These are phyloP conservation scores for Sphaeramia orbicularis DNA, from an alignment of 2,797 vertebrate genomes.

Conservation along the genomic window DNA sequence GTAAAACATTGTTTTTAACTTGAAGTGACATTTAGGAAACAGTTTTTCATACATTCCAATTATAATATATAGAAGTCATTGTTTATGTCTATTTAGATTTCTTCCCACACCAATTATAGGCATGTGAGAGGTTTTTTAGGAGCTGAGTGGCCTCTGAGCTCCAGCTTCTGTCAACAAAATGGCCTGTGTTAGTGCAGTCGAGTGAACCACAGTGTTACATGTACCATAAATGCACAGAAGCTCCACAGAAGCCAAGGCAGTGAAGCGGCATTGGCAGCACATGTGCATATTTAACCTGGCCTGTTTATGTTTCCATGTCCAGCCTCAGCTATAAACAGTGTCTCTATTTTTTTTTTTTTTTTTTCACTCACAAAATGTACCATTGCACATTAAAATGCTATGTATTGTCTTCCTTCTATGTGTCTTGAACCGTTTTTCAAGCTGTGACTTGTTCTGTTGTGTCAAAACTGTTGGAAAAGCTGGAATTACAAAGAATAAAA, in stretches of 20 bases:
- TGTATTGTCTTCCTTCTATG: not conserved
- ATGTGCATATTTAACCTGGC: not conserved
- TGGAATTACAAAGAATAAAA: not conserved
- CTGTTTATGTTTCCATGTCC: not conserved
- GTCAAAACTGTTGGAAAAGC: too few species aligned
- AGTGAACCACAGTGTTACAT: not conserved
- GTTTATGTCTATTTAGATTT: slow-evolving; percentile 1
- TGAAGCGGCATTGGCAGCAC: not conserved
- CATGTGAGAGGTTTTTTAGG: not conserved
- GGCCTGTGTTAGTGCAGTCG: slow-evolving; percentile 11
- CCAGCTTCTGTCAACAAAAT: not conserved
- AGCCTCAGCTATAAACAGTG: not conserved
- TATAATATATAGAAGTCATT: not conserved
- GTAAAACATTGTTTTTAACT: not conserved
- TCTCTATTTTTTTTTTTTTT: not conserved
- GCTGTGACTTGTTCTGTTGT: slow-evolving; percentile 11
- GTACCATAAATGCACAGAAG: not conserved
- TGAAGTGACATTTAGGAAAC: not conserved
- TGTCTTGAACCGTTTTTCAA: not conserved
- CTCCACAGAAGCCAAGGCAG: too few species aligned
- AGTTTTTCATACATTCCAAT: not conserved
- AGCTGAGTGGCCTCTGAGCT: not conserved
- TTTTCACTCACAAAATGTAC: not conserved
- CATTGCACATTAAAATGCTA: not conserved
- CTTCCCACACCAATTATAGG: not conserved